phyloP scores from a whole-genome alignment of 1,140 invertebrate genomes.

The Lucilia sericata region DNA sequence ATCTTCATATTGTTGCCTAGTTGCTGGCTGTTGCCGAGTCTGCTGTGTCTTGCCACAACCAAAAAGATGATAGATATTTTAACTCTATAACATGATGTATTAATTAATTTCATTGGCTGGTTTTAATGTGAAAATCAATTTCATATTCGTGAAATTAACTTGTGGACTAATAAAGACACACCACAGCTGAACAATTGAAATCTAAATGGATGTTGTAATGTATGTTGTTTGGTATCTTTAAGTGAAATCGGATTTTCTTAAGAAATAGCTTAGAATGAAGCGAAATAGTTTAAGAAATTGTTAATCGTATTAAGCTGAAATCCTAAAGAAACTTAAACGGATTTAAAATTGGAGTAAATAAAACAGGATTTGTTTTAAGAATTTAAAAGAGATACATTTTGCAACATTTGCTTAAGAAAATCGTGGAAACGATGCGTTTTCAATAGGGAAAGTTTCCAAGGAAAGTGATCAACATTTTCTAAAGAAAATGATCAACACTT shows the following conservation, averaged over 20 bases:
- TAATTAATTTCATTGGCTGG: constrained; percentile 18
- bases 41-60: not conserved
- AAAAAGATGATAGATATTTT: constrained; percentile 25
- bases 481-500: too few species aligned
- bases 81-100: not conserved
- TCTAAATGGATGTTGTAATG: too few species aligned
- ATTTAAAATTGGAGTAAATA: too few species aligned
- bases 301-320: not conserved
- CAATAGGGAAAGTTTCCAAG: too few species aligned
- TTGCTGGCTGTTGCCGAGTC: not conserved
- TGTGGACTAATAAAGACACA: not conserved
- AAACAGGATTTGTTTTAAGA: too few species aligned
- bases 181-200: too few species aligned
- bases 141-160: constrained; percentile 14
- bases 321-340: too few species aligned
- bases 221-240: not conserved
- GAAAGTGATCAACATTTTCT: too few species aligned
- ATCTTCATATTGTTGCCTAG: not conserved
- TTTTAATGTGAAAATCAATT: constrained; percentile 27
- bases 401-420: too few species aligned
- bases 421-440: too few species aligned
- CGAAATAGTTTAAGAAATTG: not conserved
- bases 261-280: not conserved
- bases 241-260: not conserved
- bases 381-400: too few species aligned